Percentiles rank a stretch among this genome's conserved stretches.
Conservation (phyloP, 2,797 vertebrate species). For the Sarcophilus harrisii region DNA sequence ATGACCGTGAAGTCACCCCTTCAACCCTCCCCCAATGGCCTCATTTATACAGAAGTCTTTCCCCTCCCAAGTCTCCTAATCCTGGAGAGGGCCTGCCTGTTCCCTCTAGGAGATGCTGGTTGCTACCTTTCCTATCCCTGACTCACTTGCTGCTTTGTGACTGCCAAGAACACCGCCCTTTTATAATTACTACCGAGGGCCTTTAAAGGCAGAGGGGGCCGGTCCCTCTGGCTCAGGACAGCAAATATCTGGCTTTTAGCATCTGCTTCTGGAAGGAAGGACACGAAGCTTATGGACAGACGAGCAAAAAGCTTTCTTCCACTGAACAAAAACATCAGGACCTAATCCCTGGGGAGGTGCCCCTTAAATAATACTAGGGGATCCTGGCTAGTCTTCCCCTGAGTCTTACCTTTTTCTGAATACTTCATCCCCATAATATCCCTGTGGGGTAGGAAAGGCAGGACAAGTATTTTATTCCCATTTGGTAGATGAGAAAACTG, state of each 20-base stretch:
- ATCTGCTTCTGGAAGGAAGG: background rate
- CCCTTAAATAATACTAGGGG: background rate
- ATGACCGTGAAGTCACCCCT: background rate
- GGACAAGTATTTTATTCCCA: background rate
- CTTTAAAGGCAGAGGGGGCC: constrained; percentile 12
- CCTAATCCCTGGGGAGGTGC: background rate
- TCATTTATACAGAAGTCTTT: background rate
- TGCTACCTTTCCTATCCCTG: constrained; percentile 4
- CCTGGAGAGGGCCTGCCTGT: background rate
- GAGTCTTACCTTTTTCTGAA: background rate
- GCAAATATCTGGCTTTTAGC: constrained; percentile 16
- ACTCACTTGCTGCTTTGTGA: constrained; percentile 25
- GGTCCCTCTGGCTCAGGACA: background rate
- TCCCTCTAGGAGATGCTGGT: constrained; percentile 18
- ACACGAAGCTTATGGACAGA: background rate
- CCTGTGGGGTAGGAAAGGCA: background rate
- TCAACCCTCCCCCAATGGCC: background rate
- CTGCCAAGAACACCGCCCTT: constrained; percentile 9
- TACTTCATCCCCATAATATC: background rate
- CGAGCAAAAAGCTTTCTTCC: background rate
- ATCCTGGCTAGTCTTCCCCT: background rate
- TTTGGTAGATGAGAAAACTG: background rate
- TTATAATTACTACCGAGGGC: background rate
- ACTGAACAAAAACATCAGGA: background rate
- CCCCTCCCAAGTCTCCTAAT: background rate